Evolutionary conservation across 2,888 invertebrate species (phyloP), one percentile per base, ranked within the genome.

Genomic region (Nudaria mundana): DNA sequence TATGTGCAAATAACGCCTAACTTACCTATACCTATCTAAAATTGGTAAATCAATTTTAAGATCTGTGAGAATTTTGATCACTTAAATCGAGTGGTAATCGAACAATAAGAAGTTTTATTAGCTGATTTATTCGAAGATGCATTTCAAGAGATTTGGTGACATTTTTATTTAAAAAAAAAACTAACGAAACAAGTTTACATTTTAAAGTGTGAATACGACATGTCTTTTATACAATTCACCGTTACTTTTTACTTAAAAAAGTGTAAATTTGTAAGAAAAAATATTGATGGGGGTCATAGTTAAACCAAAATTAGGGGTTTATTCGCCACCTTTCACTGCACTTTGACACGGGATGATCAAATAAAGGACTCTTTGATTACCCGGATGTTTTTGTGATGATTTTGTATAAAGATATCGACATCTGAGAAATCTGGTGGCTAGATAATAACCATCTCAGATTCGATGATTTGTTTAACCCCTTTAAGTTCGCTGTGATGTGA

Each of bases 131-230:
- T 64, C 68, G 66, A 51, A 76, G 80, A 81, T 75, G 65, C 66
- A 57, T 78, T 77, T 79, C 61, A 71, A 79, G 77, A 76, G 80
- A 82, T 80, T 77, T 66, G 63, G 63, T 62, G 71, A 73, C 66
- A 47, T 71, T 71, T 76, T 66, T 63, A 63, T 71, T 64, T 42
- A 60, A 61, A 73, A 18, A n/a, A 18, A 80, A 81, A 82, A 84
- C 72, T 80, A 53, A 75, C 86, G 84, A 85, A 88, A 88, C 87
- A 86, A 85, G 81, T 81, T 85, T 84, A 73, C 78, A 83, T 82
- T 84, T 79, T 71, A 76, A 81, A 81, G 69, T 81, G 71, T 71
- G 74, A 80, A 74, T 72, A 68, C 77, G 82, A 83, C 83, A 81
- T 81, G 67, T 73, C 68, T 66, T 66, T 80, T 81, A 76, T 79